Percentiles rank a stretch among this genome's conserved stretches.
Conservation (phyloP, 2,888 invertebrate species). For the Drosophila melanosoma region DNA sequence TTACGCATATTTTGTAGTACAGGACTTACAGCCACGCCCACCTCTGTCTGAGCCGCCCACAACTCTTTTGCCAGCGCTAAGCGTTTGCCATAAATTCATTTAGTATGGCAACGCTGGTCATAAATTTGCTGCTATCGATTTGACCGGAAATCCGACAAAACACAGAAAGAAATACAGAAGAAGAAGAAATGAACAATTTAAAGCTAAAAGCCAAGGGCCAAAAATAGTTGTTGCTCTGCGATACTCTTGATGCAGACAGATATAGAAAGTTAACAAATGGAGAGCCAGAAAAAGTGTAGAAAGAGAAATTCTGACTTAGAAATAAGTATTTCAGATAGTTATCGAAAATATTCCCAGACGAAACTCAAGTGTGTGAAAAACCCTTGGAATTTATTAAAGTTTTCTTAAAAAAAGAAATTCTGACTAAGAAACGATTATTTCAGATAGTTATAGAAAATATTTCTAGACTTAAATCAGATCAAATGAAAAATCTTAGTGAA, state of each 20-base stretch:
- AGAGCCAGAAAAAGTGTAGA: no score
- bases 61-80: conserved; percentile 42
- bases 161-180: conserved; percentile 21
- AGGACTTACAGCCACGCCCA: conserved; percentile 30
- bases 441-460: neutral
- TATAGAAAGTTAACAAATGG: neutral
- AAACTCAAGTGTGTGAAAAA: neutral
- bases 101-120: conserved; percentile 74
- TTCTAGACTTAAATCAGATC: neutral
- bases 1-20: conserved; percentile 69
- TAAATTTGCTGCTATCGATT: conserved; percentile 74
- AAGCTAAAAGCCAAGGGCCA: conserved; percentile 52
- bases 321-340: neutral
- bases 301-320: no score
- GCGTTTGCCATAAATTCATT: conserved; percentile 76
- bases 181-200: conserved; percentile 10
- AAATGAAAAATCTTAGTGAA: neutral
- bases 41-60: neutral
- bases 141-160: conserved; percentile 52
- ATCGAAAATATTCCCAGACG: neutral
- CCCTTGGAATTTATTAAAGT: neutral
- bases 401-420: neutral
- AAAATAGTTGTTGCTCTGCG: conserved; percentile 51
- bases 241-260: conserved; percentile 11
- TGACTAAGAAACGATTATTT: neutral